Conservation (phyloP, 2,888 invertebrate species). For the Leptopilina myrica region DNA sequence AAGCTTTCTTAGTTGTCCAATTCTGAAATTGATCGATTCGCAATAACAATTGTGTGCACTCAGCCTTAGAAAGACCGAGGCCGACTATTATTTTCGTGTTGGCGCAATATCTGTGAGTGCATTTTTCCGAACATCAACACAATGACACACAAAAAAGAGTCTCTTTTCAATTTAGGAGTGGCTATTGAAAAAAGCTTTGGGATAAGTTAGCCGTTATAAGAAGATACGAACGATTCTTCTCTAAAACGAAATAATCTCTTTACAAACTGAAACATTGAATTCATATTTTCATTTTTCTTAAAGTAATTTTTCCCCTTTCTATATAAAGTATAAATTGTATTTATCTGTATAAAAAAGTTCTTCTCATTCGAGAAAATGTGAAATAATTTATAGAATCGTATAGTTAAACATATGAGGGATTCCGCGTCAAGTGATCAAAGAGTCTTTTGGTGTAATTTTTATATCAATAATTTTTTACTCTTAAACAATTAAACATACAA, state of each 20-base stretch:
- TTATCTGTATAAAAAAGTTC: background rate
- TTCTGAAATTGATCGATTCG: conserved; percentile 58
- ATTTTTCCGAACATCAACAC: conserved; percentile 64
- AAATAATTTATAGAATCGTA: conserved; percentile 6
- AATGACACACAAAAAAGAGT: conserved; percentile 7
- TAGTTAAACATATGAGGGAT: background rate
- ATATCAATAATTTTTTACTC: too few relatives aligned
- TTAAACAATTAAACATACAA: too few relatives aligned
- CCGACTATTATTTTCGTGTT: conserved; percentile 65
- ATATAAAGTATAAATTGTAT: background rate
- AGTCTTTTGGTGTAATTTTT: too few relatives aligned
- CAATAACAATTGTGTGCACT: conserved; percentile 70
- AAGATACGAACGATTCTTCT: conserved; percentile 25
- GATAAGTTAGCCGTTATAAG: conserved; percentile 25
- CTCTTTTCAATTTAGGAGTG: conserved; percentile 27
- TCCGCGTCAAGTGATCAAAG: too few relatives aligned
- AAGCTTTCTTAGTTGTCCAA: conserved; percentile 48
- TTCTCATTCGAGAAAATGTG: background rate
- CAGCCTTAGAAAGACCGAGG: conserved; percentile 52
- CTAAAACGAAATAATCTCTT: conserved; percentile 18
- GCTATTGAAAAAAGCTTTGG: conserved; percentile 6
- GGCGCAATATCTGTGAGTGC: conserved; percentile 73
- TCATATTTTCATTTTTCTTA: conserved; percentile 2
- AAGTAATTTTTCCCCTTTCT: background rate
- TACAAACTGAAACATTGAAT: conserved; percentile 23